Base-by-base conservation (phyloP, 1,140 invertebrate species). In the Magallana angulata region DNA sequence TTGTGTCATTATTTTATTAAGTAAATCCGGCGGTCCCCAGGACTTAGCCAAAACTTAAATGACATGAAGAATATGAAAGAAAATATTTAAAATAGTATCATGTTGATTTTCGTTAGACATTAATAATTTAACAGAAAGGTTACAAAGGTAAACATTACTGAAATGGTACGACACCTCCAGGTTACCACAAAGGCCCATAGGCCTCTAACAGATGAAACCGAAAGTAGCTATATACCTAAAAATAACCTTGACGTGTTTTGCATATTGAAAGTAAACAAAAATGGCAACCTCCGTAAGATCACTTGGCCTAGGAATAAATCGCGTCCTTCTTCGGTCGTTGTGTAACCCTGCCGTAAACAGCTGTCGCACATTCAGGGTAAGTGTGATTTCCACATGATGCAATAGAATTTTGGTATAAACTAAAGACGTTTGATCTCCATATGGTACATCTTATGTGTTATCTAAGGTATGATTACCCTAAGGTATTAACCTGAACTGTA, bases 151-250 rank as follows among this genome's bases (percentile, higher is more conserved):
- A 48, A 48, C 36, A 48, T 48, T 48, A 48, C 36, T 48, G 2
- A 48, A 48, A 48, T 48, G 36, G 16, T 64, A 0, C 5, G 2
- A 5, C 18, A 18, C 7, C 62, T 16, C 1, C 18, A 14, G 14
- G 18, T 16, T 18, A 16, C 18, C 62, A 14, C 18, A 48, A 48
- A 48, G 36, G 36, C 36, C 36, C 36, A 48, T 3, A 5, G 36
- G 36, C 36, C 36, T 48, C 36, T 48, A 4, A 48, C 2, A 36
- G 5, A 7, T 1, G 24, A 76, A 76, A 76, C 1, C 24, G 68
- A 76, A 76, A 76, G 68, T 76, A 76, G 68, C 24, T 76, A 24
- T 24, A 24, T 24, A n/a, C 60, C 68, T 76, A 76, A 76, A 76
- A 76, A 48, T 76, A 76, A 76, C 24, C 7, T 12, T 76, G 68